Evolutionary conservation across 1,140 invertebrate genomes (phyloP), one percentile per base, ranked within the genome.

Genomic region (Pogonomyrmex californicus): DNA sequence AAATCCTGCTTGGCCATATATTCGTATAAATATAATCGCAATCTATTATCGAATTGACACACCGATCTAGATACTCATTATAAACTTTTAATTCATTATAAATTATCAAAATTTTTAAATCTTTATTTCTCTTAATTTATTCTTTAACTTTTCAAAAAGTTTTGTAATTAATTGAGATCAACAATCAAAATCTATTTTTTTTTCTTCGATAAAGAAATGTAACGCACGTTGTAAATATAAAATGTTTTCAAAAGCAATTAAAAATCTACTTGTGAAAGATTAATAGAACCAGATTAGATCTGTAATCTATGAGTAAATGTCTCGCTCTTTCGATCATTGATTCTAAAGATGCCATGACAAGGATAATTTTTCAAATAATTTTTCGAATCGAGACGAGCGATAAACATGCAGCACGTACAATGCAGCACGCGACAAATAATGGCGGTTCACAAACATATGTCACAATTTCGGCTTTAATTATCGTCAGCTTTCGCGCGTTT

Each of bases 391-490:
- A 30, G 63, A 86, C 51, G 44, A 33, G 47, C 10, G n/a, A 60
- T 86, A 58, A 60, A 68, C 51, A 68, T n/a, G 17, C 33, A 33
- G 17, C 63, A 17, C 30, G 49, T 12, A n/a, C n/a, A n/a, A 68
- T n/a, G 17, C 33, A 33, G 17, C 63, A 17, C 30, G 49, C 12
- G 30, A 33, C 41, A 62, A 70, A 86, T 86, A 81, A 60, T 63
- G 47, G 62, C 23, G 49, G 7, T 33, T 44, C 77, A 66, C 77
- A 33, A 44, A 68, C 44, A 68, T 49, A 81, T 68, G 70, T 70
- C 14, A 44, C 78, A 82, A 47, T 71, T 71, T 5, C 51, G 38
- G 63, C 10, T 71, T 82, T 81, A 86, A 86, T 86, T 82, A 86
- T 58, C 33, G 47, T 49, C 44, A 0, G 76, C 65, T 54, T 62